A percentile compares a stretch with the other conserved stretches of the same genome.
phyloP scores from a whole-genome alignment of 2,113 vertebrate genomes.

The Aplodontia rufa region DNA sequence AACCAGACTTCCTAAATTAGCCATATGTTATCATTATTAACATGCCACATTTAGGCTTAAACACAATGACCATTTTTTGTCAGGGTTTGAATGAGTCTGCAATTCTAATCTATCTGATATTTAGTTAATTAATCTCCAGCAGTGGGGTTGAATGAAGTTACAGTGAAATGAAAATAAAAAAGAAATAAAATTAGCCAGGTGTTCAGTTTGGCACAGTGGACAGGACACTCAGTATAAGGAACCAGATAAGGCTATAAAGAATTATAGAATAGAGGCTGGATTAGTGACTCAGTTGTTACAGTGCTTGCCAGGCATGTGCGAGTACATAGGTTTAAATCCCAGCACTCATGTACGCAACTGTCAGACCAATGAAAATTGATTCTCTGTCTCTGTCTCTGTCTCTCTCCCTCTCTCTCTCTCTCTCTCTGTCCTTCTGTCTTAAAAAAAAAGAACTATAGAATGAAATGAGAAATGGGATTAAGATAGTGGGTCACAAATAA shows the following conservation, averaged over 20 bases:
- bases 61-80: conserved; percentile 67
- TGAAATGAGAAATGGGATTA: conserved; percentile 48
- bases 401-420: too few relatives aligned
- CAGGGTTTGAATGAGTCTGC: conserved; percentile 55
- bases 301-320: too few relatives aligned
- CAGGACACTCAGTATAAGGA: conserved; percentile 51
- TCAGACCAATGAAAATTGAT: too few relatives aligned
- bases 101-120: conserved; percentile 66
- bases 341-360: too few relatives aligned
- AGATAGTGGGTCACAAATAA: conserved; percentile 39
- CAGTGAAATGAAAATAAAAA: conserved; percentile 75
- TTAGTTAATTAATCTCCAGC: conserved; percentile 71
- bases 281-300: too few relatives aligned
- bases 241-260: background rate
- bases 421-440: too few relatives aligned
- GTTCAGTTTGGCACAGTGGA: conserved; percentile 49
- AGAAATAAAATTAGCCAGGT: conserved; percentile 66
- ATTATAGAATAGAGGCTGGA: too few relatives aligned
- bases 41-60: conserved; percentile 54
- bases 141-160: conserved; percentile 72
- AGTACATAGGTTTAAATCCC: too few relatives aligned
- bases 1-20: background rate
- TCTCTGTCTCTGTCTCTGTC: too few relatives aligned
- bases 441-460: conserved; percentile 38
- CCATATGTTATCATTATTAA: conserved; percentile 54